Conservation (phyloP, 2,888 invertebrate species). For the Tethea ocularis region DNA sequence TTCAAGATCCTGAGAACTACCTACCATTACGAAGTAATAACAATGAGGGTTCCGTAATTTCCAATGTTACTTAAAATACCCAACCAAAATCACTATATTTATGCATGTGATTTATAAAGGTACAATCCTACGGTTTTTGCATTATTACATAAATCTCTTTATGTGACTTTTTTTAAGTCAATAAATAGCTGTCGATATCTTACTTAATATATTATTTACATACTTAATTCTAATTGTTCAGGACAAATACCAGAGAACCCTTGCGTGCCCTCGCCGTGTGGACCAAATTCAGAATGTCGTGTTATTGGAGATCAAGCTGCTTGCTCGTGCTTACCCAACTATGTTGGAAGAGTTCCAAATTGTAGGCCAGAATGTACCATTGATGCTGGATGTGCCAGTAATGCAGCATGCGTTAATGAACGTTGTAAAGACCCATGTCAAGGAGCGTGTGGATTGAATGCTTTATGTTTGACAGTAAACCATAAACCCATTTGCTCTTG, state of each 20-base stretch:
- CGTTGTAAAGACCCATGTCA: conserved; percentile 93
- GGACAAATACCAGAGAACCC: conserved; percentile 81
- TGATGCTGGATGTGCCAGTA: conserved; percentile 91
- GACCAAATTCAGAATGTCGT: conserved; percentile 92
- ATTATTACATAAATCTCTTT: too few relatives aligned
- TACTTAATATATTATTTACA: not conserved
- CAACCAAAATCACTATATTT: too few relatives aligned
- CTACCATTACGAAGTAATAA: too few relatives aligned
- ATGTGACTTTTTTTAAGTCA: not conserved
- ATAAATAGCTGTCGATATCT: not conserved
- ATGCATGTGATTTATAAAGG: too few relatives aligned
- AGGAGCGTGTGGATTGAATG: conserved; percentile 90
- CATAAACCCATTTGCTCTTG: conserved; percentile 93
- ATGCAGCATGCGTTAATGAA: conserved; percentile 91
- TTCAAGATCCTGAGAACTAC: too few relatives aligned
- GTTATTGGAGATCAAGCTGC: conserved; percentile 92
- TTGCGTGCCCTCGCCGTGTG: conserved; percentile 92
- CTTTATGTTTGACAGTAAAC: conserved; percentile 92
- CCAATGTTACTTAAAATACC: too few relatives aligned
- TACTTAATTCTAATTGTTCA: conserved; percentile 29
- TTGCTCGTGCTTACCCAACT: conserved; percentile 91
- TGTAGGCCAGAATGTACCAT: conserved; percentile 93
- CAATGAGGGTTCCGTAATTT: too few relatives aligned
- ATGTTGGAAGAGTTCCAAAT: conserved; percentile 92
- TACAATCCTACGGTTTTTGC: too few relatives aligned